phyloP scores from a whole-genome alignment of 1,140 invertebrate species.

The Whitmania pigra region DNA sequence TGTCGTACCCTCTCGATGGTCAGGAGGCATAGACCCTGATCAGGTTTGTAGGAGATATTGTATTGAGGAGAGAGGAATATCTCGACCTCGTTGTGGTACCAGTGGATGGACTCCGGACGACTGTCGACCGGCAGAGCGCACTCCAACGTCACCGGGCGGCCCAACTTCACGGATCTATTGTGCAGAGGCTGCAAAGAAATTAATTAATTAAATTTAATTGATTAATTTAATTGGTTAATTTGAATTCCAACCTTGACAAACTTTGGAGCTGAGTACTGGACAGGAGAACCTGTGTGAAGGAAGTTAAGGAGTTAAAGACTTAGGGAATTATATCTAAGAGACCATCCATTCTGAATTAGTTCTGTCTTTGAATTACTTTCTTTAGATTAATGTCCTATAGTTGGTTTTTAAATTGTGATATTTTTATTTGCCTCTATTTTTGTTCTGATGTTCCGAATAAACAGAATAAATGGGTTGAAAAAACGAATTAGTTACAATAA shows the following conservation, averaged over 20 bases:
- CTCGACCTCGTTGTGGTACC: constrained; percentile 28
- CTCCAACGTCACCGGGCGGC: constrained; percentile 24
- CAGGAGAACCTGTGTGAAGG: not conserved
- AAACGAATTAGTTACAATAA: no score
- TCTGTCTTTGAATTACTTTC: constrained; percentile 6
- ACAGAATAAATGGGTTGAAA: no score
- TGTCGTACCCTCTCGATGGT: constrained; percentile 41
- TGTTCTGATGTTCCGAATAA: no score
- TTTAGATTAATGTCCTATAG: not conserved
- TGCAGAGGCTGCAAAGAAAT: constrained; percentile 20
- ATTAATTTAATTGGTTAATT: not conserved
- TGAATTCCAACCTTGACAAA: not conserved
- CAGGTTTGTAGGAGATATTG: constrained; percentile 43
- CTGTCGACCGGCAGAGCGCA: constrained; percentile 19
- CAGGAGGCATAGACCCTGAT: constrained; percentile 80
- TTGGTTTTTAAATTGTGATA: not conserved
- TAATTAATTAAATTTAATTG: not conserved
- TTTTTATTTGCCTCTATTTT: not conserved
- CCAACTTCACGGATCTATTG: constrained; percentile 19
- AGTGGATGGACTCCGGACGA: constrained; percentile 24
- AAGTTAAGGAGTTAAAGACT: not conserved
- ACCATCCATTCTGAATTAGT: no score
- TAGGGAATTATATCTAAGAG: no score
- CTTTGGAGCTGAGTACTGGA: not conserved
- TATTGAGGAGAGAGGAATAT: constrained; percentile 35